These are phyloP conservation scores for Semnopithecus entellus DNA, from an alignment of 2,113 vertebrate genomes.

Conservation along the genomic window DNA sequence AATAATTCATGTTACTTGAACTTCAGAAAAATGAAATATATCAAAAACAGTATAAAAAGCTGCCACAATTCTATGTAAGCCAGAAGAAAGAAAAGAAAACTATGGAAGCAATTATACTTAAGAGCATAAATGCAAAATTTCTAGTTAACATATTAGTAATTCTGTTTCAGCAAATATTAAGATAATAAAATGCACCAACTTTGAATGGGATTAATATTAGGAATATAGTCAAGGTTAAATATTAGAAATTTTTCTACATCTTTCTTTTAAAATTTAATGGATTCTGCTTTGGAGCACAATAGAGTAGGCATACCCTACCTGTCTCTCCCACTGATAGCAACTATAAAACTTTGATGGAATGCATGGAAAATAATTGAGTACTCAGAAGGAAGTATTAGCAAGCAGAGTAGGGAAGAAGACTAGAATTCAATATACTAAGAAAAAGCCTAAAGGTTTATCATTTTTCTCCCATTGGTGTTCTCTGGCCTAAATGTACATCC, in stretches of 20 bases:
- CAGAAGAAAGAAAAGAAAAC: neutral
- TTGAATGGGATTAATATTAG: neutral
- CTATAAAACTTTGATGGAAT: neutral
- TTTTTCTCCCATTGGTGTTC: neutral
- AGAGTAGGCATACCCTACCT: neutral
- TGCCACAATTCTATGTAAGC: neutral
- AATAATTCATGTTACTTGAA: neutral
- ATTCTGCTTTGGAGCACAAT: neutral
- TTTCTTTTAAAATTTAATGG: neutral
- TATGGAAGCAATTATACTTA: neutral
- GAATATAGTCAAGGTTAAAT: neutral
- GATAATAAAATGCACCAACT: neutral
- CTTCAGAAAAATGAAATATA: neutral
- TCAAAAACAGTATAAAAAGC: neutral
- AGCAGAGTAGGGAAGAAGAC: neutral
- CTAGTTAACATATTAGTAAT: neutral
- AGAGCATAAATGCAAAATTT: neutral
- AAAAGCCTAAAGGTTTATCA: neutral
- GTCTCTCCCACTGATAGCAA: neutral
- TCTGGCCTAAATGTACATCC: neutral
- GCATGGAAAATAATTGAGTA: neutral
- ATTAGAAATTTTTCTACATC: neutral
- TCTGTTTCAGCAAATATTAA: neutral
- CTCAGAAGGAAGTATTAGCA: neutral
- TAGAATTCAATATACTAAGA: neutral